Evolutionary conservation across 2,797 vertebrate species (phyloP).

Genomic region (Sphaeramia orbicularis): DNA sequence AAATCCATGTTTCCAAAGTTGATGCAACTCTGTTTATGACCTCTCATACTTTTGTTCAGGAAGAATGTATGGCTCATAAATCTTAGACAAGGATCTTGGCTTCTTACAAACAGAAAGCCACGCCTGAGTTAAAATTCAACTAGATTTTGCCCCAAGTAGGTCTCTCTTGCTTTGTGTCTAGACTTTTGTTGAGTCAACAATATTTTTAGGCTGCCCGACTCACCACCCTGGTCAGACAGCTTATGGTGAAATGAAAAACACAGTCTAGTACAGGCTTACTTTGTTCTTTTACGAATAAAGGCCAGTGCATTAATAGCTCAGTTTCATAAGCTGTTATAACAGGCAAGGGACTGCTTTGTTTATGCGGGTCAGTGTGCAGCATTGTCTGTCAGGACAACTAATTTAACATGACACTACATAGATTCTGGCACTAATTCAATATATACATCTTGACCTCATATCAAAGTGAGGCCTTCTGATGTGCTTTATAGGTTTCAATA

Average conservation of each 20-base stretch:
- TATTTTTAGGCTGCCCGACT: conserved; percentile 50
- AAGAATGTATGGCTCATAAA: neutral
- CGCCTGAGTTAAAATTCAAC: conserved; percentile 3
- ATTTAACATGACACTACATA: conserved; percentile 9
- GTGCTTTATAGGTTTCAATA: neutral
- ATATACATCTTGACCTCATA: neutral
- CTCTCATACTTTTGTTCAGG: neutral
- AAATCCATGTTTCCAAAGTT: too few relatives aligned
- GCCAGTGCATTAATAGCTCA: conserved; percentile 6
- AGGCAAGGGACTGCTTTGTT: conserved; percentile 3
- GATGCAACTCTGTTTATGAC: neutral
- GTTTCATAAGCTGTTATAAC: conserved; percentile 43
- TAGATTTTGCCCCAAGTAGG: conserved; percentile 17
- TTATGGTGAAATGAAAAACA: conserved; percentile 45
- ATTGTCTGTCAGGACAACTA: conserved; percentile 7
- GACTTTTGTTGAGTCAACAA: conserved; percentile 60
- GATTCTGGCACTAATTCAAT: neutral
- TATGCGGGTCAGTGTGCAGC: conserved; percentile 37
- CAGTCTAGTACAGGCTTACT: conserved; percentile 23
- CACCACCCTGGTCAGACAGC: conserved; percentile 40
- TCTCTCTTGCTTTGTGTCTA: conserved; percentile 49
- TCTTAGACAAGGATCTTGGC: neutral
- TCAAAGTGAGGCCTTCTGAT: neutral
- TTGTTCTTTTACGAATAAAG: conserved; percentile 37
- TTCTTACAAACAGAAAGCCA: conserved; percentile 4